These are phyloP conservation scores for Chlamydotis undulata DNA, from an alignment of 2,113 vertebrate genomes.

Conservation along the genomic window DNA sequence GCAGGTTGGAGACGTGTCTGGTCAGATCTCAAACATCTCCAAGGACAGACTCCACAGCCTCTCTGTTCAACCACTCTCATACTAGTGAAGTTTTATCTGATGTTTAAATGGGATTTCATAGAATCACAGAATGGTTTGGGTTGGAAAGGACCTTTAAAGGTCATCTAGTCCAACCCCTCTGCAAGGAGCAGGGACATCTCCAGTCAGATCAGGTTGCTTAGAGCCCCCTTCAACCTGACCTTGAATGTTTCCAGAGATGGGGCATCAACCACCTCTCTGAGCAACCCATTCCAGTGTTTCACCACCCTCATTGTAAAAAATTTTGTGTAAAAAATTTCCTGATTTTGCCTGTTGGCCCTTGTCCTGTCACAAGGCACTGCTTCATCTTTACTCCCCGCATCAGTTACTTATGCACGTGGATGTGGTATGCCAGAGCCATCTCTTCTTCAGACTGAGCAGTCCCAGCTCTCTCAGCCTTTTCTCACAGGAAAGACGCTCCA, in stretches of 20 bases:
- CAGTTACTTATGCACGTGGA: neutral
- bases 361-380: neutral
- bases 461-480: neutral
- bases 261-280: too few species aligned
- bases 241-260: too few species aligned
- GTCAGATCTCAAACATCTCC: fast-evolving
- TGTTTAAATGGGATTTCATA: neutral
- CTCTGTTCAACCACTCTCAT: neutral
- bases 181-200: too few species aligned
- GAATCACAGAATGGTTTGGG: too few species aligned
- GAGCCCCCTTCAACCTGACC: too few species aligned
- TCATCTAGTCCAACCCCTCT: too few species aligned
- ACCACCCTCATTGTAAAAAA: too few species aligned
- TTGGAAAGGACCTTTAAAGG: too few species aligned
- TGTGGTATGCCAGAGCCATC: neutral
- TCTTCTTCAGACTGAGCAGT: neutral
- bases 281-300: too few species aligned
- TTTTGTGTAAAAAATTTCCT: neutral
- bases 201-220: too few species aligned
- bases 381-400: neutral
- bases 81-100: neutral
- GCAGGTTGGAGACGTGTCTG: fast-evolving
- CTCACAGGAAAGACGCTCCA: neutral
- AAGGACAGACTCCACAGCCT: neutral
- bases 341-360: neutral